These are phyloP conservation scores for Phyto melanocephala DNA, from an alignment of 2,888 invertebrate species.

Conservation along the genomic window DNA sequence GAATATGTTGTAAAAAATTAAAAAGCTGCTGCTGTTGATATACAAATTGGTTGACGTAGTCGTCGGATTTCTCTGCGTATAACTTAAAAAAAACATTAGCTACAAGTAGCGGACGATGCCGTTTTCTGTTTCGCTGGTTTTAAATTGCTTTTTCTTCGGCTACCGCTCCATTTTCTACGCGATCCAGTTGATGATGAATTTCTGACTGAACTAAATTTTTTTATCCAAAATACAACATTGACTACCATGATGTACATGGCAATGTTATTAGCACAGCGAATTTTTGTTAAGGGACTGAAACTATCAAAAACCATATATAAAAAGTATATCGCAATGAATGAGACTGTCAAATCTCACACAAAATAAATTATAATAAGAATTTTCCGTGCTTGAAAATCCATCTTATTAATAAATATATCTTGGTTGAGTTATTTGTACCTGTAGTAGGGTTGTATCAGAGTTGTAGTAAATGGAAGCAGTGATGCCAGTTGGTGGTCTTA, in stretches of 20 bases:
- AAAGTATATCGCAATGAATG: too few species aligned
- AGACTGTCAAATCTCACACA: too few species aligned
- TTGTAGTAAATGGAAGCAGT: too few species aligned
- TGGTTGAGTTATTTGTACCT: too few species aligned
- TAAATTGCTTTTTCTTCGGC: constrained; percentile 73
- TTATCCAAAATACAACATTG: neutral
- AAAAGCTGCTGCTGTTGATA: constrained; percentile 49
- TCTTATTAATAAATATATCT: too few species aligned
- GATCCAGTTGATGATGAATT: constrained; percentile 76
- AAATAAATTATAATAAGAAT: too few species aligned
- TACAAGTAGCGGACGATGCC: constrained; percentile 81
- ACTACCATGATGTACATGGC: neutral
- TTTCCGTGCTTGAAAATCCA: too few species aligned
- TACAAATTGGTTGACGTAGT: constrained; percentile 54
- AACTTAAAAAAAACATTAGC: constrained; percentile 80
- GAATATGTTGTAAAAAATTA: constrained; percentile 41
- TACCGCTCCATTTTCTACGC: constrained; percentile 78
- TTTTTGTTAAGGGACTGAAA: too few species aligned
- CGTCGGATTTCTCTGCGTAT: constrained; percentile 60
- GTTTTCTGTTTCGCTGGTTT: constrained; percentile 77
- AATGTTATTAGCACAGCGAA: too few species aligned
- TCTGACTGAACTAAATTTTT: constrained; percentile 72
- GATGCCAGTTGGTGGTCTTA: too few species aligned
- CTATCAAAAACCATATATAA: too few species aligned
- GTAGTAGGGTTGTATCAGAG: too few species aligned